Conservation (phyloP, 2,797 vertebrate species). For the Coranthus polyacanthus region DNA sequence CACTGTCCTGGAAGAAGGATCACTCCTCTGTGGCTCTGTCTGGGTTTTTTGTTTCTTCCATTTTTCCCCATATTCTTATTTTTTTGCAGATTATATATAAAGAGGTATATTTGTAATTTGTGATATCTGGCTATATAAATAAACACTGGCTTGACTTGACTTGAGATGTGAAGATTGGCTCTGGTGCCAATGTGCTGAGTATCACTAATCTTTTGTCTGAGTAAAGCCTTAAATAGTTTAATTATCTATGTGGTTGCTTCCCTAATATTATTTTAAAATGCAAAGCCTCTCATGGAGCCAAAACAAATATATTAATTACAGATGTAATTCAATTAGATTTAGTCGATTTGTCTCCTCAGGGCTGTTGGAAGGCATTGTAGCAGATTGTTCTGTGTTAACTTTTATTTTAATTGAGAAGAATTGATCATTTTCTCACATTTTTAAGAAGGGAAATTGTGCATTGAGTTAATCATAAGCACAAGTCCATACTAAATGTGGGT, state of each 20-base stretch:
- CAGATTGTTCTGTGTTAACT: too few species aligned
- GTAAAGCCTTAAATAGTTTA: conserved; percentile 10
- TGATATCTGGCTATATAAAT: too few species aligned
- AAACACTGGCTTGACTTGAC: too few species aligned
- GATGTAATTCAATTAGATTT: neutral
- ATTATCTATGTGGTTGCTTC: neutral
- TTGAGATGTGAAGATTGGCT: neutral
- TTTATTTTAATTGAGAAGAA: neutral
- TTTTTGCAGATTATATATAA: too few species aligned
- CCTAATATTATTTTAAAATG: conserved; percentile 9
- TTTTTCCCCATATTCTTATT: too few species aligned
- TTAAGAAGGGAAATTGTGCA: neutral
- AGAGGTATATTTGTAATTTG: too few species aligned
- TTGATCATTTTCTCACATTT: neutral
- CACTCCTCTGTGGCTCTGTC: too few species aligned
- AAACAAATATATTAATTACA: conserved; percentile 5
- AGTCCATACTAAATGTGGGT: neutral
- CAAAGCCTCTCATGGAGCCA: conserved; percentile 17
- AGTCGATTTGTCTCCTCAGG: conserved; percentile 7
- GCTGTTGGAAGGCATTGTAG: neutral
- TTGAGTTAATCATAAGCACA: conserved; percentile 7
- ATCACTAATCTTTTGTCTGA: neutral
- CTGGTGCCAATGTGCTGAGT: neutral
- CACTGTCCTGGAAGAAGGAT: too few species aligned
- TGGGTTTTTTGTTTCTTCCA: too few species aligned